phyloP scores from a whole-genome alignment of 2,888 invertebrate species.

The Eustalomyia histrio region DNA sequence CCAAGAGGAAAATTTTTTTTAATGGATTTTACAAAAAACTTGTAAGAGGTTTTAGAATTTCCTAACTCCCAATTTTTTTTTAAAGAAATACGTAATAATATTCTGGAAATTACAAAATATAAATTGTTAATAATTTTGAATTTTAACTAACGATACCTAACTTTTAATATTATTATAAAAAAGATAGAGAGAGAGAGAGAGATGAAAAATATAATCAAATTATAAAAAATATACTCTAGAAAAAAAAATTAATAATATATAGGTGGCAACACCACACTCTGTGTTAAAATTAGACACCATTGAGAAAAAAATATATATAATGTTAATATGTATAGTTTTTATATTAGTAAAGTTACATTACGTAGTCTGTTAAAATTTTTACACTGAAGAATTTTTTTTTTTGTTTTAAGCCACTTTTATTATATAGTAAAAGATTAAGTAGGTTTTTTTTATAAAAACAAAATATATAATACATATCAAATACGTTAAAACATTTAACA shows the following conservation, averaged over 20 bases:
- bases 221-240: background rate
- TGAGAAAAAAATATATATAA: conserved; percentile 33
- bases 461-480: conserved; percentile 22
- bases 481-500: conserved; percentile 58
- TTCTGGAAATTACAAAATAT: no score
- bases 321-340: conserved; percentile 13
- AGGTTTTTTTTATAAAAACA: conserved; percentile 21
- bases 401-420: conserved; percentile 15
- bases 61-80: no score
- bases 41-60: no score
- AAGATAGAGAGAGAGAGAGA: no score
- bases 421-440: conserved; percentile 23
- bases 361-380: conserved; percentile 34
- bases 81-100: no score
- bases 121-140: no score
- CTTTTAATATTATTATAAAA: no score
- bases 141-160: no score
- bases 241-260: no score
- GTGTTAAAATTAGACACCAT: conserved; percentile 31
- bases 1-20: no score
- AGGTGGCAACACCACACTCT: conserved; percentile 30
- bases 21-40: no score
- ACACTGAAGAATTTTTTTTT: conserved; percentile 28
- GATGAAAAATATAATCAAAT: no score
- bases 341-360: conserved; percentile 16